A percentile compares a stretch with the other conserved stretches of the same genome.
These are phyloP conservation scores for Rhamnusium bicolor DNA, from an alignment of 2,888 invertebrate species.

Conservation along the genomic window DNA sequence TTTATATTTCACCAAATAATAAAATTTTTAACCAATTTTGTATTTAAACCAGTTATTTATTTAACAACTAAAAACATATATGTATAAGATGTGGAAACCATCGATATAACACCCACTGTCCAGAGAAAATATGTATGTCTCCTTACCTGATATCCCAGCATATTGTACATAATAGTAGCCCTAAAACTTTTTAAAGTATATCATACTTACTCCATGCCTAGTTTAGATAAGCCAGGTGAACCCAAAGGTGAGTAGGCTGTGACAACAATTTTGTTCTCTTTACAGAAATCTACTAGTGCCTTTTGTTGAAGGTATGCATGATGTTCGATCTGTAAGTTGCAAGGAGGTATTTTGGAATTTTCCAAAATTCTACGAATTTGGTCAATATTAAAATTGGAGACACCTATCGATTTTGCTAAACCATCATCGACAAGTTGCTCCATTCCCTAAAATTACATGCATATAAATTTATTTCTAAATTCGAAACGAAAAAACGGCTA, in stretches of 20 bases:
- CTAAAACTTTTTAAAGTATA: too few relatives aligned
- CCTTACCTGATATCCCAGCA: too few relatives aligned
- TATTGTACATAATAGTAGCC: too few relatives aligned
- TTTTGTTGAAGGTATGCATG: slow-evolving; percentile 86
- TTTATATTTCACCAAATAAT: too few relatives aligned
- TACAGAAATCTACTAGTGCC: slow-evolving; percentile 77
- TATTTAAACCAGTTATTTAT: too few relatives aligned
- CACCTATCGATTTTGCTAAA: slow-evolving; percentile 83
- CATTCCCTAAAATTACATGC: slow-evolving; percentile 74
- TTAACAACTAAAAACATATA: too few relatives aligned
- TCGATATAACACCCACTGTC: too few relatives aligned
- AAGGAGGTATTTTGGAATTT: slow-evolving; percentile 76
- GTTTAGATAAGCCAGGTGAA: slow-evolving; percentile 76
- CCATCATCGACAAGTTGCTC: slow-evolving; percentile 81
- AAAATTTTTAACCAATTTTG: too few relatives aligned
- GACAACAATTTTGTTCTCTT: slow-evolving; percentile 77
- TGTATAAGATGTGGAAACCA: too few relatives aligned
- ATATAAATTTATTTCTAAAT: not conserved
- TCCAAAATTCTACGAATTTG: slow-evolving; percentile 81
- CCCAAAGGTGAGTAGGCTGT: slow-evolving; percentile 88
- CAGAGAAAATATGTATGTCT: too few relatives aligned
- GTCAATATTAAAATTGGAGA: slow-evolving; percentile 86
- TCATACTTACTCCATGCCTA: slow-evolving; percentile 70
- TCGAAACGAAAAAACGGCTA: too few relatives aligned
- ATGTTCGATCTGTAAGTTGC: slow-evolving; percentile 81